Evolutionary conservation across 2,797 vertebrate species (phyloP).

Genomic region (Dicrostonyx torquatus): DNA sequence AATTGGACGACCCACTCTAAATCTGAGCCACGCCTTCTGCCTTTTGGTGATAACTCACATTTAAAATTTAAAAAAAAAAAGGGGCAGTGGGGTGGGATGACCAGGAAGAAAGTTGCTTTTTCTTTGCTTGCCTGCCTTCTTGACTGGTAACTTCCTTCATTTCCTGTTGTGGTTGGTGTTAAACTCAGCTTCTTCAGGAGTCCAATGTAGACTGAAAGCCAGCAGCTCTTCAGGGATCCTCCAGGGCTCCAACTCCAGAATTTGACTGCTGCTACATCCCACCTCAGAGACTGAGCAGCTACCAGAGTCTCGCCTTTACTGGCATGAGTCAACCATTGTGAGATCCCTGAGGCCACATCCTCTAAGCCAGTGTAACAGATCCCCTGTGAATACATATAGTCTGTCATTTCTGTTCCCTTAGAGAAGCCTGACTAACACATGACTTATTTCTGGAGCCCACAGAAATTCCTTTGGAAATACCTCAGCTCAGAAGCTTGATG

Average conservation of each 20-base stretch:
- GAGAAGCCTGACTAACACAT: neutral
- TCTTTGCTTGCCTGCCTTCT: too few relatives aligned
- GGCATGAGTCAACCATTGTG: neutral
- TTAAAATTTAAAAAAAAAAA: neutral
- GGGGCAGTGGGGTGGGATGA: too few relatives aligned
- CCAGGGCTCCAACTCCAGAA: neutral
- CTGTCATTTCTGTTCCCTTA: neutral
- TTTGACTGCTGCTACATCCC: neutral
- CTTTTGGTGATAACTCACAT: neutral
- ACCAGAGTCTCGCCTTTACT: neutral
- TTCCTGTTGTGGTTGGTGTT: neutral
- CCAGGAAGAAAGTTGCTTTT: neutral
- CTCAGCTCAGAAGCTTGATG: neutral
- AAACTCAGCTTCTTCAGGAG: neutral
- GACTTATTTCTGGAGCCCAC: constrained; percentile 51
- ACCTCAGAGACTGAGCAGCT: neutral
- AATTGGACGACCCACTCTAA: neutral
- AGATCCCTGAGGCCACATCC: neutral
- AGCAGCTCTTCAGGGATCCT: neutral
- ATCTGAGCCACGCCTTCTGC: neutral
- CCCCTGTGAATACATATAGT: neutral
- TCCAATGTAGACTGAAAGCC: neutral
- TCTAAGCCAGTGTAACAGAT: neutral
- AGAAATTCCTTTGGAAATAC: constrained; percentile 50
- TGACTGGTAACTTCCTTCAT: neutral